These are phyloP conservation scores for Muscina levida DNA, from an alignment of 2,888 invertebrate species.

Conservation along the genomic window DNA sequence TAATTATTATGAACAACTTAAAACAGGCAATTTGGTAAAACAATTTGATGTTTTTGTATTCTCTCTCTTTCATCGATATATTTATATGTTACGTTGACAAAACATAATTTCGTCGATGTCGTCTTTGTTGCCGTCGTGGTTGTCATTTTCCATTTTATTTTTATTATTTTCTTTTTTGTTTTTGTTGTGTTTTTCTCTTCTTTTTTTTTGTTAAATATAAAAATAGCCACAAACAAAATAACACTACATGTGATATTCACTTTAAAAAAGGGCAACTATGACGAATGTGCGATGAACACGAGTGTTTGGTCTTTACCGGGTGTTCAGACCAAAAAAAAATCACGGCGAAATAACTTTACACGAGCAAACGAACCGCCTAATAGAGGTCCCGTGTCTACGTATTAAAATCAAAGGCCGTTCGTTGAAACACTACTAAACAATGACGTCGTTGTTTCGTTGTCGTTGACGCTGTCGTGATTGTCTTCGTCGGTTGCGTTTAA, in stretches of 20 bases:
- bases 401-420: not conserved
- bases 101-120: slow-evolving; percentile 31
- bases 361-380: not conserved
- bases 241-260: not conserved
- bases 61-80: not conserved
- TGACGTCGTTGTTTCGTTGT: slow-evolving; percentile 41
- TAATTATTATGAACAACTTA: slow-evolving; percentile 30
- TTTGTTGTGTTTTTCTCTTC: too few species aligned
- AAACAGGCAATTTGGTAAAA: slow-evolving; percentile 5
- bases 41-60: too few species aligned
- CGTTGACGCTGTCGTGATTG: not conserved
- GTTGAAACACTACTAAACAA: slow-evolving; percentile 37
- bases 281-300: not conserved
- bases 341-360: slow-evolving; percentile 48
- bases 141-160: slow-evolving; percentile 29
- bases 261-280: not conserved
- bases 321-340: slow-evolving; percentile 8
- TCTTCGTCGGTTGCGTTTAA: slow-evolving; percentile 11
- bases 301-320: not conserved
- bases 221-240: slow-evolving; percentile 52
- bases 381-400: not conserved
- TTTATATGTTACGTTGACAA: slow-evolving; percentile 40
- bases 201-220: slow-evolving; percentile 30
- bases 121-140: not conserved
- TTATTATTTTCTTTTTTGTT: too few species aligned